Percentiles rank a stretch among this genome's conserved stretches.
Conservation (phyloP, 2,113 vertebrate genomes). For the Phaethon lepturus region DNA sequence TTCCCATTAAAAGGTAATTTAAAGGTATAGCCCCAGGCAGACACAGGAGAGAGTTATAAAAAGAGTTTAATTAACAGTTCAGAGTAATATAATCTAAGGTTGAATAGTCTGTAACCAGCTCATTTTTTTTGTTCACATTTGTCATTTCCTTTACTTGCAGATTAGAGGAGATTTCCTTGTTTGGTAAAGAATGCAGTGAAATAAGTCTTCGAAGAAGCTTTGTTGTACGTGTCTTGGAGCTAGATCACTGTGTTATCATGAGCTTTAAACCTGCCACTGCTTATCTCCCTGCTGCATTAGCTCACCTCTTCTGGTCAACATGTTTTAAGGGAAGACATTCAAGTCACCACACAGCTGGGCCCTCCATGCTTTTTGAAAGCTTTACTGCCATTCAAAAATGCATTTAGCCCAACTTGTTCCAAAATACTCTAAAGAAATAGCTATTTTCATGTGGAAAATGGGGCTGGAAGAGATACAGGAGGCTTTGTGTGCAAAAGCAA, state of each 20-base stretch:
- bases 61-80: conserved; percentile 74
- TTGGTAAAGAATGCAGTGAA: conserved; percentile 44
- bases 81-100: conserved; percentile 59
- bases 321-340: background rate
- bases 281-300: background rate
- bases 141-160: conserved; percentile 48
- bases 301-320: background rate
- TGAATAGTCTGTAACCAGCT: conserved; percentile 50
- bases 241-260: background rate
- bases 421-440: background rate
- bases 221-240: background rate
- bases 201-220: conserved; percentile 39
- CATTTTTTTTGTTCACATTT: conserved; percentile 48
- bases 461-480: background rate
- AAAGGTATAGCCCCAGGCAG: conserved; percentile 56
- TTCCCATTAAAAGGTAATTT: conserved; percentile 58
- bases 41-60: conserved; percentile 61
- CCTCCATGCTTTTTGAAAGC: background rate
- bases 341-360: background rate
- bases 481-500: background rate
- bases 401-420: background rate
- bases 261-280: conserved; percentile 6
- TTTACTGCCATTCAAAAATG: background rate
- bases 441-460: background rate
- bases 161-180: conserved; percentile 62